These are phyloP conservation scores for Thecocarcelia acutangulata DNA, from an alignment of 2,888 invertebrate species.

Conservation along the genomic window DNA sequence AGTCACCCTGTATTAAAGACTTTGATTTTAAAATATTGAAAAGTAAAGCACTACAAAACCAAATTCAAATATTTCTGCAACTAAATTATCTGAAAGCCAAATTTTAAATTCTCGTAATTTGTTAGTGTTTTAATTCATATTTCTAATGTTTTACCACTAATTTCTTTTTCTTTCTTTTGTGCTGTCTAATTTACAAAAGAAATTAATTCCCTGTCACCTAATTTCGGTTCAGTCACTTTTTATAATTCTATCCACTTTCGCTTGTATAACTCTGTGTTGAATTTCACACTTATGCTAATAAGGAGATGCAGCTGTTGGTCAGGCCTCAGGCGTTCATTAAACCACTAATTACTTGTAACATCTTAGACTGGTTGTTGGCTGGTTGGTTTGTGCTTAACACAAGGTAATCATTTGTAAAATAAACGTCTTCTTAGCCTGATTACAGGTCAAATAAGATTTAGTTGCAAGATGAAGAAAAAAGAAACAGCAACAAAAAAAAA, in stretches of 20 bases:
- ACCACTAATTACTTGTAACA: constrained; percentile 69
- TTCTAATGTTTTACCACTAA: constrained; percentile 13
- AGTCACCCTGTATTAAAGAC: too few relatives aligned
- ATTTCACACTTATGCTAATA: constrained; percentile 64
- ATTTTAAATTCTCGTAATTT: too few relatives aligned
- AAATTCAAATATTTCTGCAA: too few relatives aligned
- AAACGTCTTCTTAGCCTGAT: constrained; percentile 58
- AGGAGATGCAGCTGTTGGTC: constrained; percentile 52
- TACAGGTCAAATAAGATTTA: constrained; percentile 60
- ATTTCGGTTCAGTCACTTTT: constrained; percentile 35
- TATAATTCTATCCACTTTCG: constrained; percentile 22
- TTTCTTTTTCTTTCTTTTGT: background rate
- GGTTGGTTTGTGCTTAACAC: constrained; percentile 38
- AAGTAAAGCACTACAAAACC: too few relatives aligned
- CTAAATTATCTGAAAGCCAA: too few relatives aligned
- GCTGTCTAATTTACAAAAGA: constrained; percentile 6
- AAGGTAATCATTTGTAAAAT: constrained; percentile 66
- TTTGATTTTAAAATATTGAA: too few relatives aligned
- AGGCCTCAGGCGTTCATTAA: constrained; percentile 63
- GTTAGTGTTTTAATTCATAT: background rate
- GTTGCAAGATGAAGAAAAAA: constrained; percentile 16
- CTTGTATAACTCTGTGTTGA: constrained; percentile 23
- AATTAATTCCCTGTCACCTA: constrained; percentile 63
- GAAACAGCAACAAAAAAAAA: too few relatives aligned
- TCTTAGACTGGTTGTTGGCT: constrained; percentile 49